A percentile compares a stretch with the other conserved stretches of the same genome.
These are phyloP conservation scores for Pachyrhynchus sulphureomaculatus DNA, from an alignment of 1,140 invertebrate species.

Conservation along the genomic window DNA sequence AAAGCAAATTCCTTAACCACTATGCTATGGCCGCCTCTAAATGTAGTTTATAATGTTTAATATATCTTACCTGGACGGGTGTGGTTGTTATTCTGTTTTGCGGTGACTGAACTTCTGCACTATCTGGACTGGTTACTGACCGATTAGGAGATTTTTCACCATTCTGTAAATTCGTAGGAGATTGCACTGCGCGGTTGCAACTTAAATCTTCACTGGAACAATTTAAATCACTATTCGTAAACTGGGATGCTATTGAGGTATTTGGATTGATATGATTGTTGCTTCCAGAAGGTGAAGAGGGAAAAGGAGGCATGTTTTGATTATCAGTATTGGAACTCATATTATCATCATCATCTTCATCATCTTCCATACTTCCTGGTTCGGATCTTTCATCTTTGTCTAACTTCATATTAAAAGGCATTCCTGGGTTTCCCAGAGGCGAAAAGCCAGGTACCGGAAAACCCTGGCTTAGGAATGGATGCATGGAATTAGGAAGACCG, in stretches of 20 bases:
- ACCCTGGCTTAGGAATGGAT: constrained; percentile 61
- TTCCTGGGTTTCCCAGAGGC: constrained; percentile 59
- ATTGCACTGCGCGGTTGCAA: constrained; percentile 42
- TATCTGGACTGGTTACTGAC: constrained; percentile 49
- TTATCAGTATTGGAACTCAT: constrained; percentile 44
- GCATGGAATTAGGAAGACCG: constrained; percentile 54
- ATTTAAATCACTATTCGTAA: constrained; percentile 56
- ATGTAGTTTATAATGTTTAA: no score
- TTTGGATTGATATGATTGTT: constrained; percentile 63
- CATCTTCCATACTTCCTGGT: constrained; percentile 60
- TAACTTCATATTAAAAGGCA: constrained; percentile 60
- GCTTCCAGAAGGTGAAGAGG: constrained; percentile 68
- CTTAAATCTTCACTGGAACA: constrained; percentile 53
- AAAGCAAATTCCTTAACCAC: no score
- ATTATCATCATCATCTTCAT: constrained; percentile 62
- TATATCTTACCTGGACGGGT: constrained; percentile 49
- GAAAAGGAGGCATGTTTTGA: constrained; percentile 58
- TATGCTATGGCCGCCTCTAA: no score
- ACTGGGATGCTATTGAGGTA: constrained; percentile 63
- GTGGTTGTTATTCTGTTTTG: constrained; percentile 30
- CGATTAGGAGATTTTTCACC: constrained; percentile 57
- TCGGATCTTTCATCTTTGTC: constrained; percentile 65
- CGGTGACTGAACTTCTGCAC: constrained; percentile 43
- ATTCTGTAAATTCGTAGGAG: constrained; percentile 52
- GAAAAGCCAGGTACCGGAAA: constrained; percentile 62